phyloP scores from a whole-genome alignment of 2,113 vertebrate species.

The Platysteira castanea region DNA sequence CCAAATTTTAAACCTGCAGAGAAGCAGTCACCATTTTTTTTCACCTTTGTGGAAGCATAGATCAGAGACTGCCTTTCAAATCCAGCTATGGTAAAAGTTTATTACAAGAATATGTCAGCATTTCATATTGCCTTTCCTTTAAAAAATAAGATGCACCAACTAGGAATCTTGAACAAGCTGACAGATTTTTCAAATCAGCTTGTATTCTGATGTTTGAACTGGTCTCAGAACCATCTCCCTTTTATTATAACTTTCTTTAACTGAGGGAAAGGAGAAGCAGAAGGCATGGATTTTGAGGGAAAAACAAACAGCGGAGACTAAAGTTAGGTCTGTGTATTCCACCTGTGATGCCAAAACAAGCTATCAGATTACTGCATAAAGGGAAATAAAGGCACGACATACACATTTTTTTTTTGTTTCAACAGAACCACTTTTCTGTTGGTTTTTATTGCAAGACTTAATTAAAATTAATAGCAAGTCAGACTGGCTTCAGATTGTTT shows the following conservation, averaged over 20 bases:
- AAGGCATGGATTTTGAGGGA: not conserved
- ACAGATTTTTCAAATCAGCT: not conserved
- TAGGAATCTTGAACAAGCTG: not conserved
- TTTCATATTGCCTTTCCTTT: not conserved
- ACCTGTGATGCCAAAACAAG: constrained; percentile 20
- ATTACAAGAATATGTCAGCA: not conserved
- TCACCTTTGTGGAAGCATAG: not conserved
- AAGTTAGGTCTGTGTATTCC: not conserved
- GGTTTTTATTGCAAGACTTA: constrained; percentile 39
- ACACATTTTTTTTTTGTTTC: constrained; percentile 3
- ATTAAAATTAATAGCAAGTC: constrained; percentile 57
- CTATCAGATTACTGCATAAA: constrained; percentile 7
- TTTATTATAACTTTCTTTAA: not conserved
- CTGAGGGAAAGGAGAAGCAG: not conserved
- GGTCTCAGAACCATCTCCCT: not conserved
- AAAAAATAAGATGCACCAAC: not conserved
- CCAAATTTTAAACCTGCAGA: not conserved
- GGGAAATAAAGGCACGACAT: not conserved
- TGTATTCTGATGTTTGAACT: not conserved
- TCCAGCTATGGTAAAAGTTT: not conserved
- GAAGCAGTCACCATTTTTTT: not conserved
- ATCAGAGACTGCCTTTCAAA: not conserved
- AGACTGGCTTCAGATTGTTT: constrained; percentile 8
- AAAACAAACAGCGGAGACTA: constrained; percentile 14
- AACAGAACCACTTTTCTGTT: not conserved